A percentile compares a stretch with the other conserved stretches of the same genome.
Conservation (phyloP, 2,888 invertebrate species). For the Pedicia rivosa region DNA sequence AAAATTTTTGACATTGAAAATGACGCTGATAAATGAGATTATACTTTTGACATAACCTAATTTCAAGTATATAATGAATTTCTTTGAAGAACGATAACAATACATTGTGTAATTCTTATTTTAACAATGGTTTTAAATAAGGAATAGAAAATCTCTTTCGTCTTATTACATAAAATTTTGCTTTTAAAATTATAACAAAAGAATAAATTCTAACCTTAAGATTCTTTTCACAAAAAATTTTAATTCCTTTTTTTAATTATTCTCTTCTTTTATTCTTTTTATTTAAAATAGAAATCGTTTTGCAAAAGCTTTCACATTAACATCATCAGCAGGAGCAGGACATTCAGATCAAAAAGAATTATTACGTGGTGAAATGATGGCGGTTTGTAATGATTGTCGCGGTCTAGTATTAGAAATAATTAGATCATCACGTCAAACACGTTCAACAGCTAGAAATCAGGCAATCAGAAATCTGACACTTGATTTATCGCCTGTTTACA, state of each 20-base stretch:
- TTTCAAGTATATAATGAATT: no score
- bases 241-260: neutral
- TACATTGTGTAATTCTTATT: neutral
- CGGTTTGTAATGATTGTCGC: conserved; percentile 88
- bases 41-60: no score
- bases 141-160: no score
- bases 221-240: neutral
- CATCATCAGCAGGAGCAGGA: conserved; percentile 33
- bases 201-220: neutral
- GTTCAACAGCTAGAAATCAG: conserved; percentile 69
- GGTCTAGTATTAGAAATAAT: conserved; percentile 89
- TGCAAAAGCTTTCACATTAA: conserved; percentile 41
- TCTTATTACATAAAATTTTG: no score
- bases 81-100: neutral
- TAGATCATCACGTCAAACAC: conserved; percentile 67
- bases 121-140: no score
- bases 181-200: no score
- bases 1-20: no score
- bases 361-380: conserved; percentile 63
- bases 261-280: conserved; percentile 14
- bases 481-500: conserved; percentile 69
- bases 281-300: conserved; percentile 48
- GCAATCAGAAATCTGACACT: conserved; percentile 66
- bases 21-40: no score
- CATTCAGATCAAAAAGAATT: conserved; percentile 34